Percentiles rank a stretch among this genome's conserved stretches.
These are phyloP conservation scores for Dysidea cf. avara DNA, from an alignment of 37 sponge, comb jelly and placozoan species.

Conservation along the genomic window DNA sequence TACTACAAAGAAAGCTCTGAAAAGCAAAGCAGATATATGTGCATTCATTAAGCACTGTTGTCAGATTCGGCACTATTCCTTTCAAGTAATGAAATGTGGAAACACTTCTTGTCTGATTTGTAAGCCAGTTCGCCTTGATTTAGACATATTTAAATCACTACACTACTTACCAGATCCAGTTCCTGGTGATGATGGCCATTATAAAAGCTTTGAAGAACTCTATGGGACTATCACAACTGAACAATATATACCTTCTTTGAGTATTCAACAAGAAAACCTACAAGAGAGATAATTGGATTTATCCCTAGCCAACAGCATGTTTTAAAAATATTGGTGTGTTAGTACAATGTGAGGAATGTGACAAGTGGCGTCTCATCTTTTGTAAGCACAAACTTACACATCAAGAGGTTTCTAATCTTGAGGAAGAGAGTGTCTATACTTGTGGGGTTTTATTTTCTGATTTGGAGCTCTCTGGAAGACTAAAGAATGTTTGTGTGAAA, in stretches of 20 bases:
- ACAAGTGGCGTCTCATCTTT: constrained; percentile 32
- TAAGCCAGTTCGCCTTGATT: constrained; percentile 4
- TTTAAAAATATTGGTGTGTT: constrained; percentile 29
- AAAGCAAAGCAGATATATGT: neutral
- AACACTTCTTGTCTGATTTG: constrained; percentile 2
- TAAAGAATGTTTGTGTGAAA: constrained; percentile 14
- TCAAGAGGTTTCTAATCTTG: neutral
- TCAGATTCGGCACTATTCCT: constrained; percentile 24
- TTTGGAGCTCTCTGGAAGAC: constrained; percentile 4
- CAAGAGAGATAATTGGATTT: constrained; percentile 20
- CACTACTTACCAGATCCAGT: no score
- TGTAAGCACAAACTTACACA: constrained; percentile 30
- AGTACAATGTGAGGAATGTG: constrained; percentile 49
- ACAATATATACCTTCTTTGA: no score
- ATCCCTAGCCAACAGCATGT: constrained; percentile 36
- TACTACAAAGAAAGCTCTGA: constrained; percentile 8
- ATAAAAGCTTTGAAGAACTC: constrained; percentile 20
- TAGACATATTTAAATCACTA: no score
- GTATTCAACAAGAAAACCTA: neutral
- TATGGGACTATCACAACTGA: constrained; percentile 25
- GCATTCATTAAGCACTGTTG: constrained; percentile 38
- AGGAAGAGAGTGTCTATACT: constrained; percentile 16
- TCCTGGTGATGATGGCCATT: no score
- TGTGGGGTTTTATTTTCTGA: constrained; percentile 37
- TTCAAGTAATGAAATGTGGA: constrained; percentile 26